Percentiles rank a stretch among this genome's conserved stretches.
These are phyloP conservation scores for Drepana arcuata DNA, from an alignment of 1,140 invertebrate species.

Conservation along the genomic window DNA sequence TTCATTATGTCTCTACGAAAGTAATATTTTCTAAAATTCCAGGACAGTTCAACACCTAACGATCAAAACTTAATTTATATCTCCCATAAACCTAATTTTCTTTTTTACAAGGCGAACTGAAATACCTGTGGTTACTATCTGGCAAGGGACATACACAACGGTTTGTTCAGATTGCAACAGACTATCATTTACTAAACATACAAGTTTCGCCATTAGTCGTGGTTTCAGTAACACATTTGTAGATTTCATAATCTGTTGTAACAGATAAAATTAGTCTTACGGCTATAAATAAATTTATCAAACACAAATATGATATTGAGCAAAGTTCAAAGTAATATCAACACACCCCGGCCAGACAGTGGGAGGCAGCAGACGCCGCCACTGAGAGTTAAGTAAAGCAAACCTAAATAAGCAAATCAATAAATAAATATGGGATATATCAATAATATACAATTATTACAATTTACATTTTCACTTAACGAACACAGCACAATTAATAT, in stretches of 20 bases:
- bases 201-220: slow-evolving; percentile 5
- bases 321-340: slow-evolving; percentile 45
- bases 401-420: slow-evolving; percentile 64
- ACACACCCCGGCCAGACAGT: slow-evolving; percentile 59
- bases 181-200: slow-evolving; percentile 3
- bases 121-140: slow-evolving; percentile 38
- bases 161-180: slow-evolving; percentile 7
- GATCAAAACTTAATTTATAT: slow-evolving; percentile 56
- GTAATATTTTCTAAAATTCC: slow-evolving; percentile 41
- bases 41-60: slow-evolving; percentile 48
- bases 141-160: slow-evolving; percentile 42
- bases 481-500: slow-evolving; percentile 68
- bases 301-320: slow-evolving; percentile 47
- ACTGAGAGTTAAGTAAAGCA: slow-evolving; percentile 39
- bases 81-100: slow-evolving; percentile 49
- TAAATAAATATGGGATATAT: slow-evolving; percentile 70
- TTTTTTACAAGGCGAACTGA: slow-evolving; percentile 45
- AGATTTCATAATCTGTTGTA: too few species aligned
- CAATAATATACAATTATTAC: slow-evolving; percentile 69
- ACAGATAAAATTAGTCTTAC: too few species aligned
- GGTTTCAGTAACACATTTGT: too few species aligned
- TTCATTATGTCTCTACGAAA: slow-evolving; percentile 44
- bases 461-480: slow-evolving; percentile 67
- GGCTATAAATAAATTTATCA: slow-evolving; percentile 33
- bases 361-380: slow-evolving; percentile 27